Base-by-base conservation (phyloP, 2,113 vertebrate genomes). In the Pipra filicauda region DNA sequence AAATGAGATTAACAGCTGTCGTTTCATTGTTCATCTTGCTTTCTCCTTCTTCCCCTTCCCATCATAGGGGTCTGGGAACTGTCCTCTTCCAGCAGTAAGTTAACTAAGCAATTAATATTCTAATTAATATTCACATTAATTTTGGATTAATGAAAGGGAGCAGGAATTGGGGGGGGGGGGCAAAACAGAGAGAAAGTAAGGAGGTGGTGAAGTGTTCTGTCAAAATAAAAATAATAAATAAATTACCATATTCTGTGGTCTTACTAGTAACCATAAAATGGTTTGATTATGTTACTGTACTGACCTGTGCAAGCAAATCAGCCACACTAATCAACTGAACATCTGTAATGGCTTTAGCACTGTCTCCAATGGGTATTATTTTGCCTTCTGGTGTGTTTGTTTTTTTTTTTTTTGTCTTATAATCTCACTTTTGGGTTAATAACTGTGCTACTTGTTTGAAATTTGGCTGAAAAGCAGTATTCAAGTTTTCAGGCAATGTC, bases 291-390 rank as follows among this genome's bases (percentile, higher is more conserved):
- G 37, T 80, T 84, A 44, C 54, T 76, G 44, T 75, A 30, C 44
- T 88, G 84, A 85, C 57, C 31, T 17, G 54, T 91, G 78, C 84
- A 88, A 55, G 28, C 65, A 96, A 88, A 97, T 97, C 95, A 95
- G 92, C 87, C 61, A 24, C 39, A n/a, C 73, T 93, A 85, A 96
- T 86, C 76, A 93, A 49, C 80, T 93, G 95, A 97, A 74, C 90
- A 88, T 94, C 94, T 94, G 84, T 43, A 51, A 35, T 89, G 70
- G 57, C 86, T 95, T 97, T 83, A 71, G 93, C 66, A 2, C 51
- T 70, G 54, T 87, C 94, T 97, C 81, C 80, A 79, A 31, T 44
- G 92, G 85, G 41, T 55, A 52, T 76, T 94, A 62, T 80, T 92
- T 80, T 91, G 54, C n/a, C 61, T 96, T 65, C 78, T 62, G 39